Evolutionary conservation across 1,140 invertebrate species (phyloP), one percentile per base, ranked within the genome.

Genomic region (Pollicipes pollicipes): DNA sequence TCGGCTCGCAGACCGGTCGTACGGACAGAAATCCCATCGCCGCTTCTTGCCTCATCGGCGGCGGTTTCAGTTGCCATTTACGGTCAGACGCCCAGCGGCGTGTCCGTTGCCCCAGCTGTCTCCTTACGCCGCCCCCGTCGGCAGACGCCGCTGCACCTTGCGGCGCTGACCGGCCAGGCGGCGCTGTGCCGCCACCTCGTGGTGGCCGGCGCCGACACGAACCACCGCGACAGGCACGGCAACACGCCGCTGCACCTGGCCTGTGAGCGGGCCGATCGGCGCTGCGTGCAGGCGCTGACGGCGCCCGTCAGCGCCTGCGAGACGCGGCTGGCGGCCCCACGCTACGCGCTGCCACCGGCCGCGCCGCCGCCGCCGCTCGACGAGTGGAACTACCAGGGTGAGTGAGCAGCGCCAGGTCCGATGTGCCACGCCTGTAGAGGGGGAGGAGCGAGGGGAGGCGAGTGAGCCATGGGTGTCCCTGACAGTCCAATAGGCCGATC

Each of bases 121-220:
- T n/a, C n/a, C n/a, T n/a, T n/a, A n/a, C n/a, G n/a, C n/a, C n/a
- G n/a, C n/a, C 45, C 24, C 10, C 3, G 13, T 68, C 26, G 0
- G 67, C 72, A 75, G 75, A 75, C 75, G 58, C 84, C 89, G 0
- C 82, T 96, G 31, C 91, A 95, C 79, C 85, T 90, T 74, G 89
- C 91, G 27, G 86, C 91, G 32, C 85, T 88, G 75, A 81, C 80
- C 45, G 81, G 85, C 29, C 86, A 91, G 76, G 79, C 85, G 35
- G 80, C 82, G 24, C 79, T 90, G 68, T 80, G 86, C 28, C 79
- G 83, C 66, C 87, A 86, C 76, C 79, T 92, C 69, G 76, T 90
- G 6, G 72, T 76, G 21, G 89, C 88, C 75, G 82, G 84, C 24
- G 80, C 82, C 30, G 74, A 76, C 31, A 78, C 87, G 13, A 81